Conservation (phyloP, 2,888 invertebrate genomes). For the Meteorus colon region DNA sequence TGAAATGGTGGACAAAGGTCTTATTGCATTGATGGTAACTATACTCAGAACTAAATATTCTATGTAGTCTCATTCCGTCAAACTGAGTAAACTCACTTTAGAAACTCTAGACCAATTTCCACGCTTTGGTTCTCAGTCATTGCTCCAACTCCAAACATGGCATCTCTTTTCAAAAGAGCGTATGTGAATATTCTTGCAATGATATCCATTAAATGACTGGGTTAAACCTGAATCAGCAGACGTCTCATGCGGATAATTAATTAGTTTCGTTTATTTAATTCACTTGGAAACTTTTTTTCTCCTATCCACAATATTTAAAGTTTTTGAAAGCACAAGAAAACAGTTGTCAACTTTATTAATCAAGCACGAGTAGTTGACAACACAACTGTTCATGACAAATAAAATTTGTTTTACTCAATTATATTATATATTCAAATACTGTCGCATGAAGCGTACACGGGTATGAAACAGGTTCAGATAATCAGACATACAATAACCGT, state of each 20-base stretch:
- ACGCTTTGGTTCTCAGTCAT: slow-evolving; percentile 8
- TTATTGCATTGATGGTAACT: background rate
- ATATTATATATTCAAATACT: too few species aligned
- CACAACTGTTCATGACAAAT: too few species aligned
- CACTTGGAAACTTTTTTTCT: too few species aligned
- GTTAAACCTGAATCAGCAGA: background rate
- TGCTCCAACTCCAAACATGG: slow-evolving; percentile 6
- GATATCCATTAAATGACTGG: background rate
- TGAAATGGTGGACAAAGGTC: background rate
- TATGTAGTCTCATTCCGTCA: slow-evolving; percentile 3
- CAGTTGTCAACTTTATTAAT: too few species aligned
- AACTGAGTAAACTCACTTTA: slow-evolving; percentile 8
- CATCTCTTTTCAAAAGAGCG: background rate
- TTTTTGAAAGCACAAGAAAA: too few species aligned
- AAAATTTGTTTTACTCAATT: too few species aligned
- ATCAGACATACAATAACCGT: background rate
- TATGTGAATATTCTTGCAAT: background rate
- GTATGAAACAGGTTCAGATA: background rate
- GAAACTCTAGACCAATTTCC: slow-evolving; percentile 7
- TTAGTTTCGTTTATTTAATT: too few species aligned
- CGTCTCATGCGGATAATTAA: too few species aligned
- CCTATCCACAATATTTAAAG: too few species aligned
- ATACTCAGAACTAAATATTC: slow-evolving; percentile 2
- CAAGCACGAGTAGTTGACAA: too few species aligned
- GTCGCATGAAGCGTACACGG: too few species aligned